Base-by-base conservation (phyloP, 2,113 vertebrate genomes). In the Entelurus aequoreus region DNA sequence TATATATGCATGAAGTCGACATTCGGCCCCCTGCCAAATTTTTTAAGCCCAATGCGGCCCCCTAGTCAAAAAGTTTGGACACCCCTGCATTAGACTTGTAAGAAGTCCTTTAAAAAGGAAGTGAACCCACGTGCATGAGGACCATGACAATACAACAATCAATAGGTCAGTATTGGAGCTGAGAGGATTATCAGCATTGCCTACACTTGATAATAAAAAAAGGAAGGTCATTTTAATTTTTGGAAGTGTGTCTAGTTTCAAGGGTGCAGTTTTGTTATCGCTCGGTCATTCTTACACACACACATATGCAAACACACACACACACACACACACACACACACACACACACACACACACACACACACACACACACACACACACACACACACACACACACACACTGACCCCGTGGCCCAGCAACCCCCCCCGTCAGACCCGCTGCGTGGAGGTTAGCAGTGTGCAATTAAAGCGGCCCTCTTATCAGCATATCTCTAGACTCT, bases 391-490 rank as follows among this genome's bases (percentile, higher is more conserved):
- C 60, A 73, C 56, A 72, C 67, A 57, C 61, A 63, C 4, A 16
- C 48, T 58, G 78, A 71, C 80, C 71, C 79, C 15, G 51, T 56
- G 56, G 65, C 62, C 73, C 66, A 47, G 10, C 19, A 40, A 64
- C 48, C 48, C 70, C 74, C 37, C 63, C 72, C 54, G 70, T 77
- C 66, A 81, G 71, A 60, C 71, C 63, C 6, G 50, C 48, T 63
- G 76, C 47, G 70, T 46, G 58, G 66, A 74, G 71, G 74, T 72
- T 79, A 71, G 75, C 36, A 21, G 69, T 60, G 65, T 71, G 70
- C 80, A 86, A 88, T 86, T 86, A 88, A 82, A 73, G 65, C 60
- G 48, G 72, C 68, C 63, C 12, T 35, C 74, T 87, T 86, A 87
- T 86, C 82, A 13, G 37, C 76, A 70, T 64, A 84, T 88, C 86